phyloP scores from a whole-genome alignment of 1,140 invertebrate species.

The Penaeus vannamei region DNA sequence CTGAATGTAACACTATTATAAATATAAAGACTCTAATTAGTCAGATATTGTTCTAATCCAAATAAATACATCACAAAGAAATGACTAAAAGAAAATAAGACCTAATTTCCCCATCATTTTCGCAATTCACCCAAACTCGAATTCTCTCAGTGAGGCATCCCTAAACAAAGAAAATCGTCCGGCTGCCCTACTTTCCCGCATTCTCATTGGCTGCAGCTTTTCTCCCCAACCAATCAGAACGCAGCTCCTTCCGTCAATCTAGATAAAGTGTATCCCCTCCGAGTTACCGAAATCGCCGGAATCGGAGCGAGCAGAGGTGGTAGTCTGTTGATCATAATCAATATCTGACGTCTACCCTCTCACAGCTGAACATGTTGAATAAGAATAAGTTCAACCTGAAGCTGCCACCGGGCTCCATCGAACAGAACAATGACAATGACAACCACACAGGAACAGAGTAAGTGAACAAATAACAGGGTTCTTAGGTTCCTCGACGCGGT shows the following conservation, averaged over 20 bases:
- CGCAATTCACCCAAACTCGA: slow-evolving; percentile 6
- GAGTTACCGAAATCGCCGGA: not conserved
- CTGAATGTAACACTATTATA: too few relatives aligned
- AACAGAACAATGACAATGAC: slow-evolving; percentile 79
- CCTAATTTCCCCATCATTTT: too few relatives aligned
- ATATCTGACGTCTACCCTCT: slow-evolving; percentile 44
- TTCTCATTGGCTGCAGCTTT: too few relatives aligned
- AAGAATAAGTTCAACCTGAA: slow-evolving; percentile 95
- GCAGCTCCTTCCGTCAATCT: not conserved
- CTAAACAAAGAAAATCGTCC: not conserved
- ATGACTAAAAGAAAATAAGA: too few relatives aligned
- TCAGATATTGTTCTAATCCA: too few relatives aligned
- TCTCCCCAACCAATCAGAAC: not conserved
- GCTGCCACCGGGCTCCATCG: slow-evolving; percentile 88
- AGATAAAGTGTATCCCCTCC: slow-evolving; percentile 39
- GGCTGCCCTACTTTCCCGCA: too few relatives aligned
- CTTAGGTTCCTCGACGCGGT: slow-evolving; percentile 73
- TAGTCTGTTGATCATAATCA: slow-evolving; percentile 53
- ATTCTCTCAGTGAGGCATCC: slow-evolving; percentile 18
- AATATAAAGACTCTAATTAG: too few relatives aligned
- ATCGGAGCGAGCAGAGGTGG: slow-evolving; percentile 13
- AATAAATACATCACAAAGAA: too few relatives aligned
- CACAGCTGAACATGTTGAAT: slow-evolving; percentile 77
- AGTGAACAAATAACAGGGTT: slow-evolving; percentile 44
- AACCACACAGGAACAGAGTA: slow-evolving; percentile 80